Base-by-base conservation (phyloP, 2,113 vertebrate genomes). In the Ptilonorhynchus violaceus region DNA sequence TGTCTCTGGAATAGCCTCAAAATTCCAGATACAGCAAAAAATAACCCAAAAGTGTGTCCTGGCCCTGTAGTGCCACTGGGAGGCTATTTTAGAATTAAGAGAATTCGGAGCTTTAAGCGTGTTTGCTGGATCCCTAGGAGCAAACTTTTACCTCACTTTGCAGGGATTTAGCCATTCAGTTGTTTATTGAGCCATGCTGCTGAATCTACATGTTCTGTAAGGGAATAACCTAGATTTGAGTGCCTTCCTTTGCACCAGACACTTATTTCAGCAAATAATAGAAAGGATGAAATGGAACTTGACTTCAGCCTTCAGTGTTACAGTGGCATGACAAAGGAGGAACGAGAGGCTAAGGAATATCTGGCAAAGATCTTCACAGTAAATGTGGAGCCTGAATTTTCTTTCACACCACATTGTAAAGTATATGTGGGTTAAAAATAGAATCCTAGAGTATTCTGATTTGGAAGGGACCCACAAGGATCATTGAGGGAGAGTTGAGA, bases 111-210 rank as follows among this genome's bases (percentile, higher is more conserved):
- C 13, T 91, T 88, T 69, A 75, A 95, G 12, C 58, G 39, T 46
- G 58, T 82, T 94, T 75, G 25, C 73, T 74, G 80, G 77, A 94
- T 93, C 89, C 94, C 93, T 92, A 10, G 73, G 56, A 94, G 92
- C 78, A 94, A 96, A 96, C 24, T 82, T 91, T 94, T 88, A 96
- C 85, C 94, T 70, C 77, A 92, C 70, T 94, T 96, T 96, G 67
- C 68, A 93, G 53, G 64, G 73, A 89, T 94, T 89, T 93, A 89
- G 49, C 72, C 42, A 73, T 93, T 95, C 77, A 44, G 59, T 78
- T 96, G 56, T 62, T 89, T 93, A 92, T 78, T 84, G 63, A 89
- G 50, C 59, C 77, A 70, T 46, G 72, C 72, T 96, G 80, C 73
- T 96, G 90, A 86, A 94, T 93, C 95, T 92, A 91, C 84, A 75